Percentiles rank a stretch among this genome's conserved stretches.
These are phyloP conservation scores for Platycnemis pennipes DNA, from an alignment of 2,888 invertebrate genomes.

Conservation along the genomic window DNA sequence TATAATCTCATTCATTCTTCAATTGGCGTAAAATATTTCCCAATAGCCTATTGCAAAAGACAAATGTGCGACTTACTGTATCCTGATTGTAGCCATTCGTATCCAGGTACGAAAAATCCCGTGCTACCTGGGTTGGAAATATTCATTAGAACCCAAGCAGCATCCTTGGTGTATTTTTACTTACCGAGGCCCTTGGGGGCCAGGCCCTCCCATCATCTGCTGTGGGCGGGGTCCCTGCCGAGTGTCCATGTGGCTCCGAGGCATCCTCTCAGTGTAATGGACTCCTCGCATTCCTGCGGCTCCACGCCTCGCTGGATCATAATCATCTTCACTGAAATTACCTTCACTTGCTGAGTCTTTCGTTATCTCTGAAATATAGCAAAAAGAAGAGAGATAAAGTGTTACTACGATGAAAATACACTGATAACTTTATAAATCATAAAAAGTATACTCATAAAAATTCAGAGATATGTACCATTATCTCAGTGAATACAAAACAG, in stretches of 20 bases:
- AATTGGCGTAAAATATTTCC: too few species aligned
- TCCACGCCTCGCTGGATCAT: slow-evolving; percentile 78
- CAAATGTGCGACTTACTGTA: too few species aligned
- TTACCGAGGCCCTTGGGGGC: slow-evolving; percentile 72
- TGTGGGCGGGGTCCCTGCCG: slow-evolving; percentile 72
- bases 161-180: too few species aligned
- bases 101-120: too few species aligned
- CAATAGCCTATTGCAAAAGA: too few species aligned
- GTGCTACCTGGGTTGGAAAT: neutral
- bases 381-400: neutral
- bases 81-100: too few species aligned
- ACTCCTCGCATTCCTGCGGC: slow-evolving; percentile 76
- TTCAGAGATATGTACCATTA: neutral
- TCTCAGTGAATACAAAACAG: too few species aligned
- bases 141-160: too few species aligned
- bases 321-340: slow-evolving; percentile 86
- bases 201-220: slow-evolving; percentile 70
- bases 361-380: slow-evolving; percentile 85
- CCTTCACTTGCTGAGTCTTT: slow-evolving; percentile 87
- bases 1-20: too few species aligned
- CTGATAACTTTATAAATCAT: neutral
- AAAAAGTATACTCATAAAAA: neutral
- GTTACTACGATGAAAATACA: neutral
- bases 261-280: slow-evolving; percentile 75
- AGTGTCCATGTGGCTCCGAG: slow-evolving; percentile 80